These are phyloP conservation scores for Leptura quadrifasciata DNA, from an alignment of 2,888 invertebrate genomes.

Conservation along the genomic window DNA sequence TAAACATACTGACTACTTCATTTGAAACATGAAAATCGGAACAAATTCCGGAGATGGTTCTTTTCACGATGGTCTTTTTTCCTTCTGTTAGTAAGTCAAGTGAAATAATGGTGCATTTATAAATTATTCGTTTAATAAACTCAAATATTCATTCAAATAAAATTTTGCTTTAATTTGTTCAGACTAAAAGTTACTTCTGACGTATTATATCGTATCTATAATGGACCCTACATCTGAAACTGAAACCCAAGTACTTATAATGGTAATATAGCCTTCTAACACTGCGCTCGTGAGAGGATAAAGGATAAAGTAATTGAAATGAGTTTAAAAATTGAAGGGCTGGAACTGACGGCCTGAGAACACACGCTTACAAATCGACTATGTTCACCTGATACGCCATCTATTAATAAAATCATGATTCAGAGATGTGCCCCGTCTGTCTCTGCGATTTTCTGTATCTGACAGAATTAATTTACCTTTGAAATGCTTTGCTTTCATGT, in stretches of 20 bases:
- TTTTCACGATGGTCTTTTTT: no score
- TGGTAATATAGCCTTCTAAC: background rate
- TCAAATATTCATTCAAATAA: no score
- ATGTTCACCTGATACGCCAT: slow-evolving; percentile 64
- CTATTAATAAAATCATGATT: slow-evolving; percentile 68
- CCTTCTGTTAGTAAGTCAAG: no score
- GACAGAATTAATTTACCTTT: slow-evolving; percentile 69
- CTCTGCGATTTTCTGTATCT: slow-evolving; percentile 59
- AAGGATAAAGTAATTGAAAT: slow-evolving; percentile 59
- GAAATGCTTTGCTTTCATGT: slow-evolving; percentile 63
- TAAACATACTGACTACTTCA: no score
- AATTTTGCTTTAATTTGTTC: background rate
- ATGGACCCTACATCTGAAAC: background rate
- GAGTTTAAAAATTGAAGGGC: slow-evolving; percentile 65
- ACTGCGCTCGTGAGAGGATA: slow-evolving; percentile 25
- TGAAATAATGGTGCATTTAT: no score
- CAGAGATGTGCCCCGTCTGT: slow-evolving; percentile 56
- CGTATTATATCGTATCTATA: background rate
- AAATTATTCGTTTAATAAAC: no score
- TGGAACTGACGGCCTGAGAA: slow-evolving; percentile 65
- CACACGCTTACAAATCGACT: slow-evolving; percentile 63
- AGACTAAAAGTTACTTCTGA: background rate
- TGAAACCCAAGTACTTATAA: background rate
- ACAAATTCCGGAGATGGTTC: no score
- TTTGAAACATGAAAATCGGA: no score